These are phyloP conservation scores for Anarrhichthys ocellatus DNA, from an alignment of 2,113 vertebrate species.

Conservation along the genomic window DNA sequence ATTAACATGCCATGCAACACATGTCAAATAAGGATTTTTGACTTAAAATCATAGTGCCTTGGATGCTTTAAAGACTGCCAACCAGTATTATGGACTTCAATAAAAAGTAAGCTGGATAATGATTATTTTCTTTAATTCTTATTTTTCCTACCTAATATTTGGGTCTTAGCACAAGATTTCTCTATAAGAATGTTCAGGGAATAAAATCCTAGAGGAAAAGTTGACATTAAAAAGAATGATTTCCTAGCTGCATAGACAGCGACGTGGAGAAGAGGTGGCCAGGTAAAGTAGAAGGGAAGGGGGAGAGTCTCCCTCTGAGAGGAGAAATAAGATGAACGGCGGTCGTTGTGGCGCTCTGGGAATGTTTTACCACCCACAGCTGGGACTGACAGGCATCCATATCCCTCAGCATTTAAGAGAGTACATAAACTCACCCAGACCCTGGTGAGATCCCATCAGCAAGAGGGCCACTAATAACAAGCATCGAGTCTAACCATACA, in stretches of 20 bases:
- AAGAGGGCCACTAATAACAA: constrained; percentile 40
- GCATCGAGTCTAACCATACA: constrained; percentile 10
- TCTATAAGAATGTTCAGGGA: neutral
- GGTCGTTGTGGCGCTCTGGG: constrained; percentile 16
- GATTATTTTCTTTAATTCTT: neutral
- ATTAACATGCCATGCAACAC: neutral
- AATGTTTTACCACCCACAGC: constrained; percentile 51
- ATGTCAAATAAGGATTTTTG: neutral
- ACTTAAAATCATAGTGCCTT: neutral
- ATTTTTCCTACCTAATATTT: neutral
- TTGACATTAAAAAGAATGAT: neutral
- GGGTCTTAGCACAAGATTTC: neutral
- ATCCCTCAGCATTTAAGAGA: constrained; percentile 40
- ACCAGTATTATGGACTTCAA: neutral
- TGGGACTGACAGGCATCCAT: constrained; percentile 47
- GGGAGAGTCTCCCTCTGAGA: constrained; percentile 19
- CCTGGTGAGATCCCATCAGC: constrained; percentile 38
- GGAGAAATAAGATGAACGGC: constrained; percentile 23
- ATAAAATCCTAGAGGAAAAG: neutral
- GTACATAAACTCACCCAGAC: constrained; percentile 21
- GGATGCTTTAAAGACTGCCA: neutral
- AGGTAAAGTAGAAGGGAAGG: neutral
- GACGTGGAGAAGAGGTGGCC: neutral
- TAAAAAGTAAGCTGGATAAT: neutral
- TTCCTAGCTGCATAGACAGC: neutral